Evolutionary conservation across 2,888 invertebrate species (phyloP).

Genomic region (Branchellion lobata): DNA sequence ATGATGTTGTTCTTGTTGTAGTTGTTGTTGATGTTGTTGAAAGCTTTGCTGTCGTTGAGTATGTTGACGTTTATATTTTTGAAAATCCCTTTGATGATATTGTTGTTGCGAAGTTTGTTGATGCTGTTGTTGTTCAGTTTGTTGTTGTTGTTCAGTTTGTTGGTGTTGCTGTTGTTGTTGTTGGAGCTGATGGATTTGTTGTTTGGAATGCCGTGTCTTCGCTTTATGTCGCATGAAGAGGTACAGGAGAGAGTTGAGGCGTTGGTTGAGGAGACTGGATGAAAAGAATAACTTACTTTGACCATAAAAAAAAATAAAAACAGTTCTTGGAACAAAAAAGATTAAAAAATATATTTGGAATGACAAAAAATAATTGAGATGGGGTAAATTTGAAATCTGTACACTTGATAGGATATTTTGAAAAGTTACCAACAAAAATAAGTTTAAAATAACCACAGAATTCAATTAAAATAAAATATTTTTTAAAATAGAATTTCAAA

Average conservation of each 20-base stretch:
- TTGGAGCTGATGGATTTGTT: neutral
- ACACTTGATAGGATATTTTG: too few species aligned
- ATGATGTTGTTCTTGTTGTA: neutral
- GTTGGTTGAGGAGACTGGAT: neutral
- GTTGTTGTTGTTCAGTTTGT: neutral
- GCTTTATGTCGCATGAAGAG: neutral
- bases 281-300: too few species aligned
- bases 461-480: too few species aligned
- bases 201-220: neutral
- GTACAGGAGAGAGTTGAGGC: neutral
- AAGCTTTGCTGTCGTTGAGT: neutral
- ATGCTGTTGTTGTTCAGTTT: conserved; percentile 4
- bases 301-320: too few species aligned
- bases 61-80: neutral
- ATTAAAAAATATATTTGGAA: too few species aligned
- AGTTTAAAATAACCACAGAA: too few species aligned
- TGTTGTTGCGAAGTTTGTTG: conserved; percentile 1
- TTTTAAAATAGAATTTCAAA: too few species aligned
- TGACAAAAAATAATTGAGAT: too few species aligned
- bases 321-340: too few species aligned
- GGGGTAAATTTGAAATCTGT: too few species aligned
- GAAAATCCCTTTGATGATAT: neutral
- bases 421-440: too few species aligned
- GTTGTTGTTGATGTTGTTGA: conserved; percentile 2
- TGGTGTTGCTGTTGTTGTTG: conserved; percentile 16